A percentile compares a stretch with the other conserved stretches of the same genome.
These are phyloP conservation scores for Minunthozetes semirufus DNA, from an alignment of 2,888 invertebrate species.

Conservation along the genomic window DNA sequence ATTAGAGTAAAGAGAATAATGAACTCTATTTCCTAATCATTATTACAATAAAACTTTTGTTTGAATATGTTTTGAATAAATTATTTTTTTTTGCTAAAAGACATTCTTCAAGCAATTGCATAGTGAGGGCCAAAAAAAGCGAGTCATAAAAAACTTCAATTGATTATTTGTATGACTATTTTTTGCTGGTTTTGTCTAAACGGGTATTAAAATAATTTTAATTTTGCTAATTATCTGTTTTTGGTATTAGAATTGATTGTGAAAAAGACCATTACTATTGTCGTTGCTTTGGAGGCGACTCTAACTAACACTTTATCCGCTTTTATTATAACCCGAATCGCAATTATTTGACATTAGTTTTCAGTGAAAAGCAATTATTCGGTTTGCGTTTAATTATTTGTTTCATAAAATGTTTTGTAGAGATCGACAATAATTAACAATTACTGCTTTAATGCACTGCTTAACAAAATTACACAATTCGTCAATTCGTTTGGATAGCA, in stretches of 20 bases:
- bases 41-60: not conserved
- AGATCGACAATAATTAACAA: conserved; percentile 30
- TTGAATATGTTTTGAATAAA: not conserved
- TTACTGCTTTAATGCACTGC: conserved; percentile 27
- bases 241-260: conserved; percentile 16
- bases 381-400: conserved; percentile 32
- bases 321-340: not conserved
- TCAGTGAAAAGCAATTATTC: conserved; percentile 25
- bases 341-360: not conserved
- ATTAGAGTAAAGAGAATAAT: not conserved
- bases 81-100: not conserved
- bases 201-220: conserved; percentile 23
- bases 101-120: not conserved
- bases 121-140: not conserved
- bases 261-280: not conserved
- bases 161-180: not conserved
- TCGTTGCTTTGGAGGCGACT: not conserved
- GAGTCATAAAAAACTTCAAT: not conserved
- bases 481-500: not conserved
- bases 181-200: not conserved
- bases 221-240: conserved; percentile 24
- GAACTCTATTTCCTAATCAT: not conserved
- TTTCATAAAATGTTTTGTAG: conserved; percentile 31
- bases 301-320: not conserved
- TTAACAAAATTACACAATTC: conserved; percentile 25